Evolutionary conservation across 2,113 vertebrate species (phyloP), one percentile per base, ranked within the genome.

Genomic region (Etheostoma cragini): DNA sequence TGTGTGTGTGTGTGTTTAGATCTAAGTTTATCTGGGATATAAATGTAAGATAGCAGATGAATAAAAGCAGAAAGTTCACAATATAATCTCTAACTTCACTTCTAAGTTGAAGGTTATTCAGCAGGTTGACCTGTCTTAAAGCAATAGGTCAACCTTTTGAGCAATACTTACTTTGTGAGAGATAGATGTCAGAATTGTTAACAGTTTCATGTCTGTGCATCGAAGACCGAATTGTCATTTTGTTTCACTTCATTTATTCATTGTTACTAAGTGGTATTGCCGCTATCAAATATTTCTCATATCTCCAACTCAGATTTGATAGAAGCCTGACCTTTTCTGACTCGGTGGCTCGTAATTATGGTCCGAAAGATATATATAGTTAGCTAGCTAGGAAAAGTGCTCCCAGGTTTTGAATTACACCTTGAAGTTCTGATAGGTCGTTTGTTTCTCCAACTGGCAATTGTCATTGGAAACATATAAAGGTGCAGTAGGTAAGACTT

Each of bases 31-130:
- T n/a, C 63, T 65, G 19, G 30, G 47, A 60, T 10, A 57, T 56
- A n/a, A 54, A 83, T 70, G 84, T 57, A 68, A 76, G 57, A 81
- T 10, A 26, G 58, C 54, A 77, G 47, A 71, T 76, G 15, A 78
- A 58, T 26, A 12, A 82, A 78, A 81, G 17, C 22, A 71, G 19
- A 82, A 72, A 45, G 45, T 24, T 57, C 3, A 38, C 4, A 3
- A 57, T 17, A 63, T 17, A 1, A 19, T 33, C 19, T 47, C 7
- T 78, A 12, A 68, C 19, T 46, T 58, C 17, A 30, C 4, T 7
- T 52, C 26, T 46, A 13, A 69, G 65, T 17, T 17, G 1, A 46
- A 22, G 13, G 46, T 19, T 17, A 47, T 68, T 63, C 45, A 57
- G 62, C 68, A 69, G 17, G 4, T 33, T 74, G 49, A 33, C 24